Evolutionary conservation across 2,797 vertebrate species (phyloP), one percentile per base, ranked within the genome.

Genomic region (Ctenosaura bakeri): DNA sequence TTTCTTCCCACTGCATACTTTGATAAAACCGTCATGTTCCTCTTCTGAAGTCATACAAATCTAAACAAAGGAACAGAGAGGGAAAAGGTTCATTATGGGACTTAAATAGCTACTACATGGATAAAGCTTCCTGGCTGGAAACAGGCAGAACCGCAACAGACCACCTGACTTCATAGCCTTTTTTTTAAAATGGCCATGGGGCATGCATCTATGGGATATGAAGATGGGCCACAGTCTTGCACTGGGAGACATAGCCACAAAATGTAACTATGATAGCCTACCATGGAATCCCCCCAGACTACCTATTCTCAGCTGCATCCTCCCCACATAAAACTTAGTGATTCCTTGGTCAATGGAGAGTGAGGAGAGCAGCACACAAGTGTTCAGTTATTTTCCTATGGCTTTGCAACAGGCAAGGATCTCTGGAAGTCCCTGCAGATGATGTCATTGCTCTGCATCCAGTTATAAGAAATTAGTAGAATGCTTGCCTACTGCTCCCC

Each of bases 1-100:
- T 97, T 99, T 99, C 97, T 99, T 99, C 82, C 99, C 99, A 0
- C 98, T 98, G 92, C 96, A 97, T 92, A 99, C 99, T 95, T 97
- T 97, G 97, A 99, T 98, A 96, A 99, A 99, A 95, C 98, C 99
- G 0, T 98, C 96, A 0, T 90, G 97, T 90, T 99, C 98, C 18
- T 97, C 97, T 96, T 99, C 98, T 35, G 97, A 97, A 97, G 98
- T 98, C 96, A 99, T 97, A 84, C 99, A 99, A 92, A 99, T 98
- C 99, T 99, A 95, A 91, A 94, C n/a, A 90, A 35, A 95, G 95
- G 71, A 89, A 93, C 94, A 4, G 32, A 20, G 88, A 42, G 29
- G 66, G 29, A 86, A 90, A 86, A 77, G 32, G 42, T 73, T 90
- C 89, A 94, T 94, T 88, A 62, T 71, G 81, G 38, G 74, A 77